Percentiles rank a stretch among this genome's conserved stretches.
Evolutionary conservation across 2,888 invertebrate genomes (phyloP).

Genomic region (Leptinotarsa tumamoca): DNA sequence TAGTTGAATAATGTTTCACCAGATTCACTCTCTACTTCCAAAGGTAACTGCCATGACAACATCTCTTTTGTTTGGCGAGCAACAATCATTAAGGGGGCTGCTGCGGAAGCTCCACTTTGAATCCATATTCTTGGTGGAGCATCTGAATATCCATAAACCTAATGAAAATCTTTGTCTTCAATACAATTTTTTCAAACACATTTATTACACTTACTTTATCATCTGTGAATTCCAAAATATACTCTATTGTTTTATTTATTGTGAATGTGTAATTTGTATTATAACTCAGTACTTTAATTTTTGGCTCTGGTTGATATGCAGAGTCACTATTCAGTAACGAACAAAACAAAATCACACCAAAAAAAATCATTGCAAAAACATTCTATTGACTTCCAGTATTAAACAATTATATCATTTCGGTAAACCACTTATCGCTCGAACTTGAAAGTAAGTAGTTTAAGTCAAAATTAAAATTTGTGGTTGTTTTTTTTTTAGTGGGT

Average conservation of each 20-base stretch:
- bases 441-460: not conserved
- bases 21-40: conserved; percentile 69
- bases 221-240: conserved; percentile 44
- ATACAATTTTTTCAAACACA: not conserved
- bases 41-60: conserved; percentile 84
- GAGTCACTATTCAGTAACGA: not conserved
- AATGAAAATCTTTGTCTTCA: conserved; percentile 6
- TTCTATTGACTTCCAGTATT: not conserved
- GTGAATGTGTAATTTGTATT: conserved; percentile 28
- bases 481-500: not conserved
- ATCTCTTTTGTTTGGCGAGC: conserved; percentile 81
- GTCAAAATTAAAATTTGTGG: not conserved
- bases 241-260: conserved; percentile 41
- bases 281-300: conserved; percentile 12
- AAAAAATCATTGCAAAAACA: not conserved
- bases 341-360: not conserved
- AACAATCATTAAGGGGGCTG: conserved; percentile 77
- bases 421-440: not conserved
- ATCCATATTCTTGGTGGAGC: conserved; percentile 54
- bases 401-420: not conserved
- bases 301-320: conserved; percentile 15
- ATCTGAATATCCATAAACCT: conserved; percentile 11
- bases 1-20: conserved; percentile 68
- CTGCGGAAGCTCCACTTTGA: conserved; percentile 46
- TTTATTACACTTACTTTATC: conserved; percentile 28